Evolutionary conservation across 2,888 invertebrate species (phyloP).

Genomic region (Drosophila dives): DNA sequence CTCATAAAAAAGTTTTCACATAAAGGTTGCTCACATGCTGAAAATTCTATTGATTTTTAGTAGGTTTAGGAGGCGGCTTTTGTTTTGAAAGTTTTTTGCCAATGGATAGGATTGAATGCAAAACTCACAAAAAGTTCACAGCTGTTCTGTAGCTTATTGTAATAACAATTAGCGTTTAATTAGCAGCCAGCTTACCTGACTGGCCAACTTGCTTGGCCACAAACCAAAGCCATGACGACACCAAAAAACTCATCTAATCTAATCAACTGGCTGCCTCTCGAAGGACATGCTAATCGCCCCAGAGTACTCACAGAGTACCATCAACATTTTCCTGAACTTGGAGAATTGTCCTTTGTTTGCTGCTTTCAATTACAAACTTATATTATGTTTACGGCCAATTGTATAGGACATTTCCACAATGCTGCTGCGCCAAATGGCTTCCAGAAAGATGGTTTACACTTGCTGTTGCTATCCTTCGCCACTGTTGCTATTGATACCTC

Average conservation of each 20-base stretch:
- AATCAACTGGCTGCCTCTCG: constrained; percentile 45
- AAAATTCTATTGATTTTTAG: constrained; percentile 27
- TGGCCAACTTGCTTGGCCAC: constrained; percentile 24
- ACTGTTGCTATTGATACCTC: not conserved
- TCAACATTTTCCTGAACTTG: constrained; percentile 1
- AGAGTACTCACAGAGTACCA: not conserved
- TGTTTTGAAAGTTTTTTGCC: constrained; percentile 15
- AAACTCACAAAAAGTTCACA: constrained; percentile 2
- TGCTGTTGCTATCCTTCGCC: not conserved
- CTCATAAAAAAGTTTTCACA: constrained; percentile 76
- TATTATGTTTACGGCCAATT: constrained; percentile 48
- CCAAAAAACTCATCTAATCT: constrained; percentile 49
- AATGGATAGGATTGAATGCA: constrained; percentile 25
- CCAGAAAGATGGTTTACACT: constrained; percentile 26
- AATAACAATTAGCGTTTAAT: constrained; percentile 66
- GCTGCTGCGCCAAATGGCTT: constrained; percentile 61
- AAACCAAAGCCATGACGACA: constrained; percentile 26
- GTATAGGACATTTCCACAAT: constrained; percentile 41
- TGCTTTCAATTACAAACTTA: constrained; percentile 71
- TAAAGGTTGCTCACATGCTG: constrained; percentile 51
- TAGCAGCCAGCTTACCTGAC: constrained; percentile 52
- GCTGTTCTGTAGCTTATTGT: constrained; percentile 48
- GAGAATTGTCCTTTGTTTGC: constrained; percentile 30
- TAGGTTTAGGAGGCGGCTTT: not conserved
- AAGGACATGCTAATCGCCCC: constrained; percentile 26